Conservation (phyloP, 2,113 vertebrate species). For the Boleophthalmus pectinirostris region DNA sequence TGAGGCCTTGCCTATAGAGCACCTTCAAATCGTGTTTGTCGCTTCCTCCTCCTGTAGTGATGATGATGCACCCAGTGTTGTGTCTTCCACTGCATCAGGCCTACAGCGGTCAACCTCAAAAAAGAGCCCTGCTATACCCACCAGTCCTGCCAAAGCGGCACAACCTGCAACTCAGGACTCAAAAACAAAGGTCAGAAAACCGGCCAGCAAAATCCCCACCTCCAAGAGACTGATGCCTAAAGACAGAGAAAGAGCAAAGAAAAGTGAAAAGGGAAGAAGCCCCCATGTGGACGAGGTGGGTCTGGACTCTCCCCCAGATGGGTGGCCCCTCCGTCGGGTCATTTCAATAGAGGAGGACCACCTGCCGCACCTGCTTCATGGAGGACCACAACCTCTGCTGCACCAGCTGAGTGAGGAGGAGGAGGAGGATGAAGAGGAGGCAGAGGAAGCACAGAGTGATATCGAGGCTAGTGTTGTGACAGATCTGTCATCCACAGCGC, state of each 20-base stretch:
- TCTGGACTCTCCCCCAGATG: slow-evolving; percentile 54
- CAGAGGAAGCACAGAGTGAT: slow-evolving; percentile 40
- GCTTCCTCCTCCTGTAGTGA: slow-evolving; percentile 71
- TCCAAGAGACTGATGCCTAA: slow-evolving; percentile 21
- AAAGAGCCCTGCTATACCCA: slow-evolving; percentile 69
- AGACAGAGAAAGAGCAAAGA: slow-evolving; percentile 25
- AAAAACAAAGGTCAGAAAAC: slow-evolving; percentile 43
- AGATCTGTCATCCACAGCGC: not conserved
- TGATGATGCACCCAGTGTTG: slow-evolving; percentile 40
- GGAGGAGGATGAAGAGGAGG: slow-evolving; percentile 35
- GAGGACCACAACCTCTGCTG: slow-evolving; percentile 66
- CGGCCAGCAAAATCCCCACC: not conserved
- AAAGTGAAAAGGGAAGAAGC: slow-evolving; percentile 46
- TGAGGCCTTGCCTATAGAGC: slow-evolving; percentile 71
- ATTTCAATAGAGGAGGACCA: slow-evolving; percentile 96
- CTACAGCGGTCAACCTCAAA: slow-evolving; percentile 46
- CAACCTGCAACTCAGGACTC: slow-evolving; percentile 14
- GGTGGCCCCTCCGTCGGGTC: slow-evolving; percentile 82
- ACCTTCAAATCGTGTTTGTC: slow-evolving; percentile 76
- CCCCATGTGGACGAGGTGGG: slow-evolving; percentile 35
- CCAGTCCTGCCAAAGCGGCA: slow-evolving; percentile 31
- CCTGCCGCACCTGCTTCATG: slow-evolving; percentile 84
- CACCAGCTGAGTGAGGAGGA: slow-evolving; percentile 80
- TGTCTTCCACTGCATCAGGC: slow-evolving; percentile 17
- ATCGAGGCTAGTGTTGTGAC: slow-evolving; percentile 31